A percentile compares a stretch with the other conserved stretches of the same genome.
phyloP scores from a whole-genome alignment of 2,888 invertebrate genomes.

The Drosophila maculinotata region DNA sequence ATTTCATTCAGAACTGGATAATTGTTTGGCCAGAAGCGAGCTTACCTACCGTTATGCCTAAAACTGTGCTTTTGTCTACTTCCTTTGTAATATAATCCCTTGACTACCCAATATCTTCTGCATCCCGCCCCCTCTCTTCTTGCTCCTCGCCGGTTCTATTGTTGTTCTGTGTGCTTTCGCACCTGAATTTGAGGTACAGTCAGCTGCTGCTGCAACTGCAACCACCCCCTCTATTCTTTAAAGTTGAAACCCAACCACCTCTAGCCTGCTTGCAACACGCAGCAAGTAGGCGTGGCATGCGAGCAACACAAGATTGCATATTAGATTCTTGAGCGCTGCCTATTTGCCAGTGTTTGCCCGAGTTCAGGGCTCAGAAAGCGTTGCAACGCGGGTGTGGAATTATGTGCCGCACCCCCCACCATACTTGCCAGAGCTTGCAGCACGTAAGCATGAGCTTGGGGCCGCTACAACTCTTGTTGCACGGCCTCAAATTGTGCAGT shows the following conservation, averaged over 20 bases:
- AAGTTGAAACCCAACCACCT: background rate
- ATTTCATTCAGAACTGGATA: no score
- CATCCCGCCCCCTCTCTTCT: no score
- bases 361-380: constrained; percentile 48
- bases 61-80: no score
- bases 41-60: no score
- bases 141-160: no score
- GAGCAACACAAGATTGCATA: constrained; percentile 60
- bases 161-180: no score
- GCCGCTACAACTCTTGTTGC: constrained; percentile 21
- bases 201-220: no score
- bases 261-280: constrained; percentile 1
- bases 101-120: no score
- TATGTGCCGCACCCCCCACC: constrained; percentile 10
- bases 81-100: no score
- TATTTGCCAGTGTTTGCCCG: constrained; percentile 23
- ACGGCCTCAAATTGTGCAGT: constrained; percentile 73
- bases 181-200: no score
- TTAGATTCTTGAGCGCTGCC: constrained; percentile 45
- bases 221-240: no score
- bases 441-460: constrained; percentile 11
- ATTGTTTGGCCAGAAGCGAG: no score
- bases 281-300: constrained; percentile 59
- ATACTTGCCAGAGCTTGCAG: background rate
- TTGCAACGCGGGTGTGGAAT: constrained; percentile 55